A percentile compares a stretch with the other conserved stretches of the same genome.
Conservation (phyloP, 2,797 vertebrate species). For the Premnoplex brunnescens region DNA sequence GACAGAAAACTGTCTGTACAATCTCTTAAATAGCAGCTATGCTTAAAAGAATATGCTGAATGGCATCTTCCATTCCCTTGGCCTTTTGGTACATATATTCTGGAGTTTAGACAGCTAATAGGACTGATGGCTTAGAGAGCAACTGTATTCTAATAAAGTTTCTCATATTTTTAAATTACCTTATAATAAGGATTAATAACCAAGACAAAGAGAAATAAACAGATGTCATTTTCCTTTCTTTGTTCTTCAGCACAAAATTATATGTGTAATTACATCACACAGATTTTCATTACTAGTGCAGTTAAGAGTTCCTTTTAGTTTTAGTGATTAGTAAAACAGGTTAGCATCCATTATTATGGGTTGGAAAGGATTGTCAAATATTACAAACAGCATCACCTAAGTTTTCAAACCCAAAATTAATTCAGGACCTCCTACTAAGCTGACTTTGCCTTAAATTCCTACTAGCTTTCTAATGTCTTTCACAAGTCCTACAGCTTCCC, state of each 20-base stretch:
- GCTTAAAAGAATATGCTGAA: not conserved
- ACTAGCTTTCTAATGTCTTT: not conserved
- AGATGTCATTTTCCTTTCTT: not conserved
- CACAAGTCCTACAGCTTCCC: not conserved
- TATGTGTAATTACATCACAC: not conserved
- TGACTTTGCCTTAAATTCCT: not conserved
- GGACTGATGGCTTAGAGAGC: not conserved
- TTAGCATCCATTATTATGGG: not conserved
- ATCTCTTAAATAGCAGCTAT: not conserved
- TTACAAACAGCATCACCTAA: not conserved
- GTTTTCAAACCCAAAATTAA: not conserved
- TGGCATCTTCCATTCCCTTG: not conserved
- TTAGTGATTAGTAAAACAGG: not conserved
- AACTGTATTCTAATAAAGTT: not conserved
- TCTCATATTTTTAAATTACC: not conserved
- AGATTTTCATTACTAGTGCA: not conserved
- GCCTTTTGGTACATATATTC: rapidly evolving
- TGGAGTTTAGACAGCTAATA: not conserved
- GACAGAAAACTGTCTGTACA: not conserved
- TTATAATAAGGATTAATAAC: not conserved
- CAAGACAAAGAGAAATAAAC: not conserved
- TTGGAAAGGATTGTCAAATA: not conserved
- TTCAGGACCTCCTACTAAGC: not conserved
- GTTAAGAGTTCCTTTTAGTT: not conserved
- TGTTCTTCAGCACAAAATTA: not conserved